These are phyloP conservation scores for Manacus vitellinus DNA, from an alignment of 2,113 vertebrate genomes.

Conservation along the genomic window DNA sequence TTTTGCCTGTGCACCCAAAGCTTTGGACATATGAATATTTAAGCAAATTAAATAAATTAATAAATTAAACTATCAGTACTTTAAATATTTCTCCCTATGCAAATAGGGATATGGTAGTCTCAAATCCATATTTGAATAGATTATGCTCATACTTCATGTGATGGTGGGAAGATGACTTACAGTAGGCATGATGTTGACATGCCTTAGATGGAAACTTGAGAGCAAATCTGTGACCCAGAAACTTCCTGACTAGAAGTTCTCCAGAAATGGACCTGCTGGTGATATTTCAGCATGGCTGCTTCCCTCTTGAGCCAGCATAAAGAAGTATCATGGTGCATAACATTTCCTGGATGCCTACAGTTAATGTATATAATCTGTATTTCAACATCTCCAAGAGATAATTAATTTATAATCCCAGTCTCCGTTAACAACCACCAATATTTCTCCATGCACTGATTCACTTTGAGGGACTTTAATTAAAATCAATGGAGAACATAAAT, in stretches of 20 bases:
- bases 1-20: not conserved
- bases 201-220: not conserved
- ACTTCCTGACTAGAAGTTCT: not conserved
- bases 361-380: not conserved
- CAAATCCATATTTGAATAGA: not conserved
- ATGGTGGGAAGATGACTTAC: not conserved
- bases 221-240: not conserved
- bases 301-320: not conserved
- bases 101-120: not conserved
- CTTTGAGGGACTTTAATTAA: not conserved
- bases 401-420: not conserved
- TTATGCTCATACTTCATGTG: not conserved
- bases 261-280: not conserved
- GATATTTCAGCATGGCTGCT: not conserved
- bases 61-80: not conserved
- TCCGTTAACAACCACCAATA: not conserved
- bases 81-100: not conserved
- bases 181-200: not conserved
- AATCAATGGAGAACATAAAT: not conserved
- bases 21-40: constrained; percentile 1
- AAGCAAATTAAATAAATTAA: not conserved
- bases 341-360: not conserved
- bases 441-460: not conserved
- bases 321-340: accelerated
- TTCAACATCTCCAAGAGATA: not conserved